Evolutionary conservation across 2,888 invertebrate genomes (phyloP), one percentile per base, ranked within the genome.

Genomic region (Calliopum simillimum): DNA sequence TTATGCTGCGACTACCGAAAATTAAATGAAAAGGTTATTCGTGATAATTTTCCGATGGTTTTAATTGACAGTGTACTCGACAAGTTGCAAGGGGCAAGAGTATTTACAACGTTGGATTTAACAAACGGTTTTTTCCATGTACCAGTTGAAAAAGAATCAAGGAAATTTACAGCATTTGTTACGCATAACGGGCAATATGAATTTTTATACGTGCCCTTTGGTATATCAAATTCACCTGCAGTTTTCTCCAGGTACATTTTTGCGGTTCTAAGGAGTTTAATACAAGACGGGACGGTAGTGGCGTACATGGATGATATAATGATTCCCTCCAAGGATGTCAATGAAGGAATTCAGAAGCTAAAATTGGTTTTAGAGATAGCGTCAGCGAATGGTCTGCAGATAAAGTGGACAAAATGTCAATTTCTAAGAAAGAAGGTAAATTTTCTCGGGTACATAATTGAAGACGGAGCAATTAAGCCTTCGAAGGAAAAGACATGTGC

Each of bases 151-250:
- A 51, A 64, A 21, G 67, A 72, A 8, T 79, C 77, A 0, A 70
- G 69, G 21, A 76, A 76, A 53, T 79, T 72, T 51, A 79, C 77
- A n/a, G 69, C 77, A 4, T 79, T 78, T 63, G 77, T 79, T 3
- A 78, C 78, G 11, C 75, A 74, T 43, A 63, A 74, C 64, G 76
- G 76, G 12, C 77, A 79, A 44, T 79, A 70, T 44, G 78, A 77
- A 55, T 77, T 74, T 51, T 19, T 59, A 12, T 71, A 68, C 41
- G 73, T 75, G 59, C 77, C 78, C 25, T 78, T 77, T 41, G 75
- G 76, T 0, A 73, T 75, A 5, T 75, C 68, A 11, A 76, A 75
- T 46, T 74, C 76, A 13, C 74, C 75, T 6, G 73, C 73, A 12
- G 73, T 71, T 4, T 75, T 76, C 44, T 70, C 61, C 5, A 65